phyloP scores from a whole-genome alignment of 2,888 invertebrate genomes.

The Catocala sponsa region DNA sequence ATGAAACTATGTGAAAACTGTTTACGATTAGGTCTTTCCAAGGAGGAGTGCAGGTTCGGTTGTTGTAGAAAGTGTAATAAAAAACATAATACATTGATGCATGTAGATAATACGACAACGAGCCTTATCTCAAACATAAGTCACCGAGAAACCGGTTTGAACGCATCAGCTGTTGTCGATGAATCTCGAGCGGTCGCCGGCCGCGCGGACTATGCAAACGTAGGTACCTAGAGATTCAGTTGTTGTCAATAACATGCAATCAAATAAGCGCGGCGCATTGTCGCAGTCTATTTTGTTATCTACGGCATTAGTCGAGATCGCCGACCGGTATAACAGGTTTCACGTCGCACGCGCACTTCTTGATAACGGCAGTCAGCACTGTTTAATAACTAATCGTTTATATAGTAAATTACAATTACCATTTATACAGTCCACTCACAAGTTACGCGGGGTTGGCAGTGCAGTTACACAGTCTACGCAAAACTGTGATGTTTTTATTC shows the following conservation, averaged over 20 bases:
- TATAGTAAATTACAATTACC: not conserved
- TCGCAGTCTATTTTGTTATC: conserved; percentile 10
- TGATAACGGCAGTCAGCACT: conserved; percentile 7
- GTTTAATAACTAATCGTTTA: conserved; percentile 2
- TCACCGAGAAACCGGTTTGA: too few relatives aligned
- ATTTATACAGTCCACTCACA: conserved; percentile 14
- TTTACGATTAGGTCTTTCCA: too few relatives aligned
- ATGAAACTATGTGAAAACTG: too few relatives aligned
- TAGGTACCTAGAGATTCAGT: too few relatives aligned
- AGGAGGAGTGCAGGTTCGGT: too few relatives aligned
- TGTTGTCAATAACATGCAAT: not conserved
- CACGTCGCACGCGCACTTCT: conserved; percentile 10
- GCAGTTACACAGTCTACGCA: not conserved
- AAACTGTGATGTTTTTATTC: not conserved
- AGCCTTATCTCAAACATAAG: too few relatives aligned
- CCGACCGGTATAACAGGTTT: not conserved
- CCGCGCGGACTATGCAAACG: not conserved
- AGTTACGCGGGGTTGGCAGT: conserved; percentile 5
- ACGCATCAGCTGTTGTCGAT: too few relatives aligned
- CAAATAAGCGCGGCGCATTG: not conserved
- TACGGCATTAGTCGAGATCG: conserved; percentile 8
- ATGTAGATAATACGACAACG: too few relatives aligned
- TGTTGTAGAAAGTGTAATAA: too few relatives aligned
- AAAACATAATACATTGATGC: too few relatives aligned
- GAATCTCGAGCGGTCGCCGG: not conserved